Conservation (phyloP, 30 jellyfish, hydroid and myxozoan genomes). For the Aurelia aurita complex sp. Pacific region DNA sequence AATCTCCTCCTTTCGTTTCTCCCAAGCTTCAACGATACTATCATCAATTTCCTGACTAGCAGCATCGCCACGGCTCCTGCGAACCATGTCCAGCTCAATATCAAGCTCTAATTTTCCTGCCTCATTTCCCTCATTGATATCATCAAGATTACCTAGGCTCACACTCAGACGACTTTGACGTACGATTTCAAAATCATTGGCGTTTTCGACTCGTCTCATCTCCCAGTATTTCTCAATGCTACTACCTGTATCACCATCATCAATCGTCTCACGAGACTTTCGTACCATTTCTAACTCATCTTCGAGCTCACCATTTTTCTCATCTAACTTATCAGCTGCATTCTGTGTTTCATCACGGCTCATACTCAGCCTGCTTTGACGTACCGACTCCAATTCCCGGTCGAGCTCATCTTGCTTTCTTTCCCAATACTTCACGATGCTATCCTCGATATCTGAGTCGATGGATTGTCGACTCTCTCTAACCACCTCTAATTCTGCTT, state of each 20-base stretch:
- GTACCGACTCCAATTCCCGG: background rate
- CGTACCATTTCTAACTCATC: constrained; percentile 17
- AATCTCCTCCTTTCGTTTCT: background rate
- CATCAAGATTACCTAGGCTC: background rate
- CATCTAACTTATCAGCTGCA: background rate
- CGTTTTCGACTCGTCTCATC: background rate
- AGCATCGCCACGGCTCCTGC: background rate
- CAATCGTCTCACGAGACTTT: background rate
- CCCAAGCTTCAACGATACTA: background rate
- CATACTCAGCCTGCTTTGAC: background rate
- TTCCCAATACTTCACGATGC: background rate
- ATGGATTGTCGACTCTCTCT: background rate
- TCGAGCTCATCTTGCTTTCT: background rate
- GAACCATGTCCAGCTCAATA: background rate
- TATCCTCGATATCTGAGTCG: background rate
- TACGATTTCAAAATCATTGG: background rate
- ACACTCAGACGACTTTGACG: background rate
- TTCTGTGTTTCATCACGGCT: background rate
- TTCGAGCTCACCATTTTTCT: background rate
- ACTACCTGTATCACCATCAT: background rate
- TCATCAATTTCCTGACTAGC: background rate
- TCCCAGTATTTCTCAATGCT: background rate
- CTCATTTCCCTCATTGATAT: background rate
- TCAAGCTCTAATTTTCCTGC: background rate
- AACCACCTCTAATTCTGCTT: constrained; percentile 8